Evolutionary conservation across 2,888 invertebrate species (phyloP).

Genomic region (Germaria angustata): DNA sequence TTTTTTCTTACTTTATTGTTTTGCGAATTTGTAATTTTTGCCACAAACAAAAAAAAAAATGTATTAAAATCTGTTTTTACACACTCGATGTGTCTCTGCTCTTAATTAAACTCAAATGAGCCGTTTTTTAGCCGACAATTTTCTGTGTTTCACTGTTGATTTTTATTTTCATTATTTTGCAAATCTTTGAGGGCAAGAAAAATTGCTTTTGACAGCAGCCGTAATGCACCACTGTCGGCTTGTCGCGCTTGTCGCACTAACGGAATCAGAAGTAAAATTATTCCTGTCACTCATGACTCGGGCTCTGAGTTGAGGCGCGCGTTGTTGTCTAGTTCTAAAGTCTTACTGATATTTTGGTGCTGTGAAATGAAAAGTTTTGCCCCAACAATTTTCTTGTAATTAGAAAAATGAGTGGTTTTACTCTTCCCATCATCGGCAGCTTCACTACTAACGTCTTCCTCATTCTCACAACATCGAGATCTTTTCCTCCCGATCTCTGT

Average conservation of each 20-base stretch:
- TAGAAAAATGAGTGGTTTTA: slow-evolving; percentile 54
- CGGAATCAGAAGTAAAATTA: neutral
- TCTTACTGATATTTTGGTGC: slow-evolving; percentile 47
- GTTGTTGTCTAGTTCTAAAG: slow-evolving; percentile 51
- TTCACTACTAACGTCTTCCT: slow-evolving; percentile 8
- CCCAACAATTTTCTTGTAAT: slow-evolving; percentile 26
- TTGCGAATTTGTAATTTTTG: slow-evolving; percentile 59
- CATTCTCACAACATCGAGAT: slow-evolving; percentile 26
- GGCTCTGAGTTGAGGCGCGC: neutral
- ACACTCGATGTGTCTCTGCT: slow-evolving; percentile 54
- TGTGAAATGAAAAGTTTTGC: slow-evolving; percentile 50
- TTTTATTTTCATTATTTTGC: neutral
- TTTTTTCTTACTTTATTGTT: slow-evolving; percentile 38
- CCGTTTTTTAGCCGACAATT: slow-evolving; percentile 63
- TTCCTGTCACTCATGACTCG: neutral
- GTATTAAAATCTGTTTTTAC: slow-evolving; percentile 38
- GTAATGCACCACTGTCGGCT: neutral
- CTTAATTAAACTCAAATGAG: slow-evolving; percentile 66
- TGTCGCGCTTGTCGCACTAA: neutral
- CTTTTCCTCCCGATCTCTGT: slow-evolving; percentile 15
- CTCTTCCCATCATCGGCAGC: neutral
- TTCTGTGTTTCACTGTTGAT: slow-evolving; percentile 29
- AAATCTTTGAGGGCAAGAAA: neutral
- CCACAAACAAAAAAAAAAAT: neutral
- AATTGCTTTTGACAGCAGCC: neutral